These are phyloP conservation scores for Philaenus spumarius DNA, from an alignment of 1,140 invertebrate species.

Conservation along the genomic window DNA sequence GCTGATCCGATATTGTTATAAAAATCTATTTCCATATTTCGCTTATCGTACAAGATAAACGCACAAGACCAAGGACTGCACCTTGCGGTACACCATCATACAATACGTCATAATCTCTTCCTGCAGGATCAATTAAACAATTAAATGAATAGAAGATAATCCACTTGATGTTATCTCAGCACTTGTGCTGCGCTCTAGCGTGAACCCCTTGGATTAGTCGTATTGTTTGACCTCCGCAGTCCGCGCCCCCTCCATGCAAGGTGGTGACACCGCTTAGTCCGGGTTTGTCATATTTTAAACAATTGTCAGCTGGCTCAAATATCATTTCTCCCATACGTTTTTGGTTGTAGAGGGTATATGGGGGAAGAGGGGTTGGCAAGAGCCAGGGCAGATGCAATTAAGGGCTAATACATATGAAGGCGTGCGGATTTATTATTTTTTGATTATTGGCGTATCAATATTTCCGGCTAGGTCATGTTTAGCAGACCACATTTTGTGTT, in stretches of 20 bases:
- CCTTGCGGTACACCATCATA: too few species aligned
- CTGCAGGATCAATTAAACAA: too few species aligned
- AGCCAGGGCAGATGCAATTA: not conserved
- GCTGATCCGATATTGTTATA: too few species aligned
- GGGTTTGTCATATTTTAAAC: slow-evolving; percentile 1
- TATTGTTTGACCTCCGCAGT: not conserved
- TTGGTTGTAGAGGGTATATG: not conserved
- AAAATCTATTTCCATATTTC: too few species aligned
- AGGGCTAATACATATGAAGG: too few species aligned
- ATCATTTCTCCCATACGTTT: slow-evolving; percentile 7
- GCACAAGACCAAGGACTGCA: too few species aligned
- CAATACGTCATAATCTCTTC: too few species aligned
- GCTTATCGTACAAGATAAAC: too few species aligned
- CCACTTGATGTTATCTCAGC: not conserved
- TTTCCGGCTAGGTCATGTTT: too few species aligned
- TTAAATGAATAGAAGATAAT: not conserved
- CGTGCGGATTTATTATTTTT: too few species aligned
- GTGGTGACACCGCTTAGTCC: not conserved
- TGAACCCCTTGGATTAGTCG: not conserved
- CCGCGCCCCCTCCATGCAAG: slow-evolving; percentile 1
- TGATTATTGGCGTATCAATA: too few species aligned
- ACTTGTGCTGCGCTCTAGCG: slow-evolving; percentile 1
- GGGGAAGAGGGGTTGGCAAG: not conserved
- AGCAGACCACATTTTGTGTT: too few species aligned
- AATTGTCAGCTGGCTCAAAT: slow-evolving; percentile 4